phyloP scores from a whole-genome alignment of 2,113 vertebrate genomes.

The Xenopus borealis region DNA sequence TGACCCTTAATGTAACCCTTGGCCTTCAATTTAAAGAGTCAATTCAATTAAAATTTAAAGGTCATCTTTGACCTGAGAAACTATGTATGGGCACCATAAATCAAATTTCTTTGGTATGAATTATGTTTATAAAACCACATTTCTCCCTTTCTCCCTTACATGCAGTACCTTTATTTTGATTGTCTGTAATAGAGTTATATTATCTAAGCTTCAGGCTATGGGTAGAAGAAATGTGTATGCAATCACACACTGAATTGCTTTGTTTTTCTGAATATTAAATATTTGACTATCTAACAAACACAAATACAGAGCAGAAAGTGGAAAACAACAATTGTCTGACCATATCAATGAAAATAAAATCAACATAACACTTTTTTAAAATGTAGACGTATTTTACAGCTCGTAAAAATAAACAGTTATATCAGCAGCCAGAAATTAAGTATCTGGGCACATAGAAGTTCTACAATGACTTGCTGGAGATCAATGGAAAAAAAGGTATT shows the following conservation, averaged over 20 bases:
- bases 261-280: not conserved
- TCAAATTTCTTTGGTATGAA: no score
- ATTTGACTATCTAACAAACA: not conserved
- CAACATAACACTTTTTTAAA: not conserved
- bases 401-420: not conserved
- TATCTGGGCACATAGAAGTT: not conserved
- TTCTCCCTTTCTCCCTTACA: no score
- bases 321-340: not conserved
- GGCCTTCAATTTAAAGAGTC: no score
- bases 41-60: no score
- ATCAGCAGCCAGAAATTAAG: not conserved
- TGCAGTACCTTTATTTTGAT: no score
- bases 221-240: not conserved
- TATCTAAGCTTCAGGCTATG: not conserved
- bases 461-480: slow-evolving; percentile 20
- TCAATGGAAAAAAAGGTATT: slow-evolving; percentile 14
- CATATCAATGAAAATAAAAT: not conserved
- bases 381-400: not conserved
- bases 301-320: not conserved
- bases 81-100: no score
- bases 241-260: not conserved
- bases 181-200: no score
- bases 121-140: no score
- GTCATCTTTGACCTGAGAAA: no score
- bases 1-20: no score